Conservation (phyloP, 2,113 vertebrate species). For the Grammomys surdaster region DNA sequence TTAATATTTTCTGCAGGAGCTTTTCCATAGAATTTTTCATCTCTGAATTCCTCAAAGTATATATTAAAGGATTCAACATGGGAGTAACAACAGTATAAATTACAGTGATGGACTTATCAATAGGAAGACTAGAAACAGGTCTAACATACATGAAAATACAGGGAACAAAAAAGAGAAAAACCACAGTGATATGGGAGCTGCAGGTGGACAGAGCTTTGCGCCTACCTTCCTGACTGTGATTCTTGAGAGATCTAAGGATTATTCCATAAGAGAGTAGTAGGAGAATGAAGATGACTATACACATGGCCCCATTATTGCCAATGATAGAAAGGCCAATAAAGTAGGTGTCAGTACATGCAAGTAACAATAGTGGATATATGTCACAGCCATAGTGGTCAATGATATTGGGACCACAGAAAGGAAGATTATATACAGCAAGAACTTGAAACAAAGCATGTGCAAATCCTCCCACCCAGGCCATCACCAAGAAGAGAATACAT, state of each 20-base stretch:
- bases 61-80: slow-evolving; percentile 72
- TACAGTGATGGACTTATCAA: neutral
- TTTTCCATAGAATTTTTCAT: slow-evolving; percentile 63
- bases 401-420: slow-evolving; percentile 12
- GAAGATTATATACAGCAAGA: neutral
- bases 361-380: neutral
- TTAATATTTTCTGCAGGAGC: neutral
- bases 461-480: neutral
- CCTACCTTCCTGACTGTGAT: neutral
- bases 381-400: neutral
- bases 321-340: slow-evolving; percentile 45
- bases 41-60: slow-evolving; percentile 68
- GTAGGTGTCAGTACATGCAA: slow-evolving; percentile 60
- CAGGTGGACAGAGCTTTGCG: neutral
- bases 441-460: neutral
- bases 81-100: neutral
- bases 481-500: neutral
- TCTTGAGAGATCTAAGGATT: neutral
- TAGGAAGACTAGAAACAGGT: neutral
- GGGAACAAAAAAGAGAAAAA: neutral
- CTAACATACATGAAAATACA: slow-evolving; percentile 23
- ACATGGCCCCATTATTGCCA: slow-evolving; percentile 61
- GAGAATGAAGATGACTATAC: slow-evolving; percentile 18
- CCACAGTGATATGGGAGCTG: neutral
- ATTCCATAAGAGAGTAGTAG: neutral